phyloP scores from a whole-genome alignment of 2,888 invertebrate genomes.

The Harpagoxenus sublaevis region DNA sequence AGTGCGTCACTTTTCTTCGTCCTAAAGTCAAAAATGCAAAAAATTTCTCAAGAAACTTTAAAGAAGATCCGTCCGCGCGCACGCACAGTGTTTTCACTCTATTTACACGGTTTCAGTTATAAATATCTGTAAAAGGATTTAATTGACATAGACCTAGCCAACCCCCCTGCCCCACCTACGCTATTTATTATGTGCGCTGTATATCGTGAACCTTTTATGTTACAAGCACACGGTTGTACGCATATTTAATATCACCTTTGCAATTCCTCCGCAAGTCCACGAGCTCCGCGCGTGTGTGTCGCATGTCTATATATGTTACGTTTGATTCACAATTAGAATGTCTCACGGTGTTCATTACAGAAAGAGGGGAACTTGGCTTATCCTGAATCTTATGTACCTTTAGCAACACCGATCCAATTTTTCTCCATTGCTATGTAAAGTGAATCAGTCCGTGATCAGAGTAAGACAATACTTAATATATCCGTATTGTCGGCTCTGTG shows the following conservation, averaged over 20 bases:
- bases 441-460: conserved; percentile 64
- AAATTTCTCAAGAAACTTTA: conserved; percentile 60
- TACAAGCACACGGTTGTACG: conserved; percentile 30
- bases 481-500: conserved; percentile 48
- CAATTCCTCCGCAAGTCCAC: conserved; percentile 53
- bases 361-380: conserved; percentile 44
- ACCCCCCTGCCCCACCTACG: conserved; percentile 55
- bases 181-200: conserved; percentile 32
- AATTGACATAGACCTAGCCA: conserved; percentile 18
- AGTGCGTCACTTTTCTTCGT: conserved; percentile 44
- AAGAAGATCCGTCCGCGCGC: conserved; percentile 35
- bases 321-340: conserved; percentile 52
- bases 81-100: conserved; percentile 36
- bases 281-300: conserved; percentile 84
- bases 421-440: conserved; percentile 72
- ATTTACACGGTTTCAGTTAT: conserved; percentile 51
- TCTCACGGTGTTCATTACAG: conserved; percentile 29
- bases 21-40: conserved; percentile 58
- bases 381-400: conserved; percentile 48
- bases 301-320: conserved; percentile 81
- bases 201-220: conserved; percentile 38
- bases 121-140: conserved; percentile 53
- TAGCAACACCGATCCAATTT: conserved; percentile 70
- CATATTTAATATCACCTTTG: conserved; percentile 42
- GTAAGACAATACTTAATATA: conserved; percentile 58